phyloP scores from a whole-genome alignment of 1,140 invertebrate species.

The Drosophila bocqueti region DNA sequence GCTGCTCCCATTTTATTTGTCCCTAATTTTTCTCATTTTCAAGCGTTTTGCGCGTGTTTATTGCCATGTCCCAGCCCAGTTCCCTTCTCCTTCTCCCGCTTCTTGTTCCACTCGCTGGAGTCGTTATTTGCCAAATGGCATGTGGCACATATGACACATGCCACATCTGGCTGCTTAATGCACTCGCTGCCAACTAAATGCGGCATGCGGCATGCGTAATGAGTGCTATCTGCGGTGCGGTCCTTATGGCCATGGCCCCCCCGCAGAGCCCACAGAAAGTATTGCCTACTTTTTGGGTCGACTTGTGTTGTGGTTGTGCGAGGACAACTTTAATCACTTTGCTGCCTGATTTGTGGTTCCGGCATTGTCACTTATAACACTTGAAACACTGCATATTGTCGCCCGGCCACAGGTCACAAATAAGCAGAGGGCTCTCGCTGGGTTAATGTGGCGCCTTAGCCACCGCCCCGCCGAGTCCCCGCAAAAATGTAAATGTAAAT shows the following conservation, averaged over 20 bases:
- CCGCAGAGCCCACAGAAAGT: conserved; percentile 1
- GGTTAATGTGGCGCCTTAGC: conserved; percentile 8
- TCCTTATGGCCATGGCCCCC: not conserved
- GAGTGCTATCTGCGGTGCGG: conserved; percentile 11
- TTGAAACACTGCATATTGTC: conserved; percentile 32
- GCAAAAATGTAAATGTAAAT: conserved; percentile 54
- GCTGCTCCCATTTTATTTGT: not conserved
- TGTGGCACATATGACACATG: conserved; percentile 27
- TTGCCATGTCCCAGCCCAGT: not conserved
- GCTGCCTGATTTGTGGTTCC: conserved; percentile 46
- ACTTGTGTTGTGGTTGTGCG: conserved; percentile 10
- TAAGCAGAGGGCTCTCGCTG: conserved; percentile 5
- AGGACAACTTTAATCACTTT: conserved; percentile 53
- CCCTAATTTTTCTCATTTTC: conserved; percentile 24
- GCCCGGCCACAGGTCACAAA: conserved; percentile 42
- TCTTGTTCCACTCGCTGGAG: not conserved
- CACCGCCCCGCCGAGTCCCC: not conserved
- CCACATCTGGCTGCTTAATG: conserved; percentile 30
- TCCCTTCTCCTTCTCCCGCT: not conserved
- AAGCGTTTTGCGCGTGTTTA: conserved; percentile 24
- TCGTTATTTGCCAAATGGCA: conserved; percentile 32
- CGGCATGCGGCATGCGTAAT: conserved; percentile 32
- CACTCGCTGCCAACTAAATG: conserved; percentile 26
- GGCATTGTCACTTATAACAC: conserved; percentile 25
- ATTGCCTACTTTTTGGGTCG: conserved; percentile 47